Conservation (phyloP, 2,888 invertebrate species). For the Drosophila subsilvestris region DNA sequence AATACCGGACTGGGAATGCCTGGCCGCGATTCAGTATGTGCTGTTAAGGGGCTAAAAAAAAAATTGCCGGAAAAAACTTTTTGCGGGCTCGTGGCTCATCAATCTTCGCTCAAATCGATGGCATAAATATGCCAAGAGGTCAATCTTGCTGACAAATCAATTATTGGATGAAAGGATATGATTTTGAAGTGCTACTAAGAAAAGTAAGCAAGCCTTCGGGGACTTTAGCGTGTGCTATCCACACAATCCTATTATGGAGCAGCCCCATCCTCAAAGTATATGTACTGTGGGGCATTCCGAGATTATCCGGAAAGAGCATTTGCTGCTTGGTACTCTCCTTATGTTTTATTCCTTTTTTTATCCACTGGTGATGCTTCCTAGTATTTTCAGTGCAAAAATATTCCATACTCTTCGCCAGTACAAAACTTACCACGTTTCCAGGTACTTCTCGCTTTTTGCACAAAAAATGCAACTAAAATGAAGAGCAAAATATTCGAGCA, state of each 20-base stretch:
- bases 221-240: no score
- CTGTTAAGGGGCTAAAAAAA: neutral
- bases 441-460: neutral
- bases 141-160: slow-evolving; percentile 17
- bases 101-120: slow-evolving; percentile 14
- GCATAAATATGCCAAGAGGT: slow-evolving; percentile 11
- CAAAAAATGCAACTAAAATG: neutral
- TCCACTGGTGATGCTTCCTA: no score
- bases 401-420: neutral
- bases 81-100: slow-evolving; percentile 3
- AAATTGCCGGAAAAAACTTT: neutral
- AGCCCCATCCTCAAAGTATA: neutral
- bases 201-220: no score
- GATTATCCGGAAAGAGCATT: no score
- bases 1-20: slow-evolving; percentile 15
- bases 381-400: no score
- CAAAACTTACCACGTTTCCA: neutral
- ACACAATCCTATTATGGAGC: no score
- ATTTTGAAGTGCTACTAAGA: slow-evolving; percentile 4
- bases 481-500: neutral
- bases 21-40: slow-evolving; percentile 2
- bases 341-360: no score
- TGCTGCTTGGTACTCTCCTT: no score
- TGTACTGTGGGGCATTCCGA: no score
- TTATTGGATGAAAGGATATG: slow-evolving; percentile 15